Conservation (phyloP, 2,797 vertebrate species). For the Otus scops region DNA sequence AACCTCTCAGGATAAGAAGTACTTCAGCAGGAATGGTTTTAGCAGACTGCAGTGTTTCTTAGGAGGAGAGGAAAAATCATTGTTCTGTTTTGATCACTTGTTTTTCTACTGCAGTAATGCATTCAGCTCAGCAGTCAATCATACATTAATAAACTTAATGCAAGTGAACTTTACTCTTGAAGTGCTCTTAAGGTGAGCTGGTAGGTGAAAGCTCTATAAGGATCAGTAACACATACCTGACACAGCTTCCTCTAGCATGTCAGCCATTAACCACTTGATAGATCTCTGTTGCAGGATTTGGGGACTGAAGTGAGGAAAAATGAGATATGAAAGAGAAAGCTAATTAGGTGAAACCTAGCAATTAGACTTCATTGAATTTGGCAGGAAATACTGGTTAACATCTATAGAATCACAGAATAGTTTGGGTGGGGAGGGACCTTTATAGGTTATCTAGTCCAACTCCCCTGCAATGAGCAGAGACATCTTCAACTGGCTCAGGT, state of each 20-base stretch:
- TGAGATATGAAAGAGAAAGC: not conserved
- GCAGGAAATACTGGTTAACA: not conserved
- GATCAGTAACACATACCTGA: not conserved
- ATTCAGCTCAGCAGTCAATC: not conserved
- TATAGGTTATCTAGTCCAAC: too few species aligned
- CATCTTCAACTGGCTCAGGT: too few species aligned
- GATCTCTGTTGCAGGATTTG: not conserved
- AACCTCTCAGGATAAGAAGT: constrained; percentile 1
- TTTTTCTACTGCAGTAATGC: not conserved
- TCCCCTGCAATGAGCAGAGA: too few species aligned
- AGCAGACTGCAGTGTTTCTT: not conserved
- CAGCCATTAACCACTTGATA: not conserved
- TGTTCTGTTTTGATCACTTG: not conserved
- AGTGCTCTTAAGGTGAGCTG: not conserved
- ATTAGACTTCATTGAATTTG: not conserved
- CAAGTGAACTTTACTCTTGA: not conserved
- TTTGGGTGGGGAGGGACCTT: too few species aligned
- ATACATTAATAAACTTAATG: not conserved
- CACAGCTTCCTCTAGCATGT: accelerated
- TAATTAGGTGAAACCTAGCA: not conserved
- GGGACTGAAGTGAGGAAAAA: not conserved
- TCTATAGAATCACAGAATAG: not conserved
- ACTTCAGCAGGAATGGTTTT: not conserved
- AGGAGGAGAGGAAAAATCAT: not conserved
- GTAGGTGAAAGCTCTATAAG: not conserved